phyloP scores from a whole-genome alignment of 64 coral and sea anemone genomes.

The Platygyra sinensis region DNA sequence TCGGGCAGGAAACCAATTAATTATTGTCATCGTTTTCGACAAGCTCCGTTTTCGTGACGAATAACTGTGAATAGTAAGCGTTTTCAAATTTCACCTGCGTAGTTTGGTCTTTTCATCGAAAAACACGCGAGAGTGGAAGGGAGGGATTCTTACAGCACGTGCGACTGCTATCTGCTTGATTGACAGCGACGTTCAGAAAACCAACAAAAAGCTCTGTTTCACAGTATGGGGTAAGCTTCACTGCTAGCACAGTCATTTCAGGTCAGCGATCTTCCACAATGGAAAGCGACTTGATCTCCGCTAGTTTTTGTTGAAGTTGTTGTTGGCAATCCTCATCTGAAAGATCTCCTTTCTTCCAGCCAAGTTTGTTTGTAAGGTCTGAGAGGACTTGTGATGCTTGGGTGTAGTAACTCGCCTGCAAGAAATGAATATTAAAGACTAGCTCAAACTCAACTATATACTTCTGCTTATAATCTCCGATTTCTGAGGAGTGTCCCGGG shows the following conservation, averaged over 20 bases:
- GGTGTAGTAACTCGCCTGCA: conserved; percentile 72
- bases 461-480: too few relatives aligned
- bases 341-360: conserved; percentile 50
- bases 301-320: conserved; percentile 72
- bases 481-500: too few relatives aligned
- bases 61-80: too few relatives aligned
- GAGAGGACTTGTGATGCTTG: conserved; percentile 69
- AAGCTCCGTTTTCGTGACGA: too few relatives aligned
- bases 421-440: neutral
- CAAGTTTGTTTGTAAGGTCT: conserved; percentile 68
- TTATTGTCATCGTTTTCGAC: too few relatives aligned
- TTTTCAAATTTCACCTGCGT: too few relatives aligned
- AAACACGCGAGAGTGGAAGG: too few relatives aligned
- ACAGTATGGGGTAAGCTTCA: neutral
- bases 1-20: too few relatives aligned
- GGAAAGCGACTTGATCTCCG: conserved; percentile 73
- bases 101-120: too few relatives aligned
- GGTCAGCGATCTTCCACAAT: conserved; percentile 75
- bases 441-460: neutral
- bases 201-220: neutral
- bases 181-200: too few relatives aligned
- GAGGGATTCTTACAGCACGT: too few relatives aligned
- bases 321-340: conserved; percentile 64
- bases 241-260: neutral
- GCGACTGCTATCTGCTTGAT: too few relatives aligned